phyloP scores from a whole-genome alignment of 2,888 invertebrate genomes.

The Torymus tubicola region DNA sequence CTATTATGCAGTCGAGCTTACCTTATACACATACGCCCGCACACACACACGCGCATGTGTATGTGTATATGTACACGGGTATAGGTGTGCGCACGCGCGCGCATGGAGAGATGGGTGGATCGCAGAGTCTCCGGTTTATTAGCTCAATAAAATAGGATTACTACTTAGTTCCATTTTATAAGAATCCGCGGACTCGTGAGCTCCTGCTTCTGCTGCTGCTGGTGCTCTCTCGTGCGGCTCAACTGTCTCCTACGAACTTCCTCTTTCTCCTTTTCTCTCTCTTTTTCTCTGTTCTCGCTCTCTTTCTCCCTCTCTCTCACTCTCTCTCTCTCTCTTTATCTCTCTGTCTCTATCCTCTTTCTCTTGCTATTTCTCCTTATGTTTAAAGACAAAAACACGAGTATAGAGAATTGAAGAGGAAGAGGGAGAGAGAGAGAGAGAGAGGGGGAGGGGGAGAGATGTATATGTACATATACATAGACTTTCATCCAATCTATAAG shows the following conservation, averaged over 20 bases:
- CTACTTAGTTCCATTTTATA: slow-evolving; percentile 64
- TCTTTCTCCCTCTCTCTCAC: slow-evolving; percentile 12
- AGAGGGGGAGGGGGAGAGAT: no score
- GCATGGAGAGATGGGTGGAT: not conserved
- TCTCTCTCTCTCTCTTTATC: slow-evolving; percentile 4
- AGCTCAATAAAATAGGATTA: slow-evolving; percentile 71
- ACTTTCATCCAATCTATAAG: no score
- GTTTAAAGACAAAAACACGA: not conserved
- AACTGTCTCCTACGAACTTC: not conserved
- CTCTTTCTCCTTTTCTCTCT: not conserved
- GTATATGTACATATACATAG: no score
- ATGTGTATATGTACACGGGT: not conserved
- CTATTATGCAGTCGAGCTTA: no score
- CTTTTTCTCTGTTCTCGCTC: no score
- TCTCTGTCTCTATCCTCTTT: slow-evolving; percentile 2
- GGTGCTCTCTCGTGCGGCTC: not conserved
- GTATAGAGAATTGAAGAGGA: no score
- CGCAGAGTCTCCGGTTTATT: slow-evolving; percentile 63
- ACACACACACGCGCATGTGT: not conserved
- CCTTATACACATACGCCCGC: not conserved
- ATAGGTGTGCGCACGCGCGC: not conserved
- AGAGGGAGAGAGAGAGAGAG: no score
- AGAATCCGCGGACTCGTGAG: slow-evolving; percentile 57
- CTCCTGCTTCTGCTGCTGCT: not conserved
- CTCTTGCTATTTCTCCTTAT: slow-evolving; percentile 6